Evolutionary conservation across 2,888 invertebrate species (phyloP), one percentile per base, ranked within the genome.

Genomic region (Meiosimyza decipiens): DNA sequence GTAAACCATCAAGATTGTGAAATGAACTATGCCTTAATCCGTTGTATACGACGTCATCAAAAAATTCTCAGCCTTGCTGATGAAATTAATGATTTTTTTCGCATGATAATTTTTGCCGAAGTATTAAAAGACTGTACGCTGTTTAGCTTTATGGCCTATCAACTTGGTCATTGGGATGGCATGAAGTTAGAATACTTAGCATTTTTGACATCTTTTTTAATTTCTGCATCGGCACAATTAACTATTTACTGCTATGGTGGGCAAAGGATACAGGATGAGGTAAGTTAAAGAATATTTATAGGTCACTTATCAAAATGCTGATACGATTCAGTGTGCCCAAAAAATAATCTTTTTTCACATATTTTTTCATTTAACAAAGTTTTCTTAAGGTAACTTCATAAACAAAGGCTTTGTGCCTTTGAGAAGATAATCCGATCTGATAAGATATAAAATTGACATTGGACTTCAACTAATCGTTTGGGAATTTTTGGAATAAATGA

Each of bases 191-290:
- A 66, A 3, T 63, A 66, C 50, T 47, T 73, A 13, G 11, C 70
- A 28, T 75, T 75, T 71, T 50, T 73, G 54, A 51, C 69, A 0
- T 51, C 68, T 1, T 76, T 76, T 40, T 28, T 75, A 47, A 18
- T 69, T 0, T 40, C 75, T 3, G 75, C 72, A 9, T 71, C 74
- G 1, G 15, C 72, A 33, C 78, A 77, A 49, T 28, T 76, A 57
- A 72, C 77, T 68, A 68, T 78, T 15, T 78, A 78, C 22, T 76
- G 77, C 52, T 69, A 70, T 33, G 76, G 76, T 49, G 78, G 76
- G 6, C 78, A 78, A 28, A 67, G 54, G 28, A 75, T 78, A 54
- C 71, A 74, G 15, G 71, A 78, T 69, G 68, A 75, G 74, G 78
- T 77, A 6, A 47, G 28, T 3, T n/a, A 15, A 12, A 54, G 3